phyloP scores from a whole-genome alignment of 2,888 invertebrate genomes.

The Steinernema carpocapsae region DNA sequence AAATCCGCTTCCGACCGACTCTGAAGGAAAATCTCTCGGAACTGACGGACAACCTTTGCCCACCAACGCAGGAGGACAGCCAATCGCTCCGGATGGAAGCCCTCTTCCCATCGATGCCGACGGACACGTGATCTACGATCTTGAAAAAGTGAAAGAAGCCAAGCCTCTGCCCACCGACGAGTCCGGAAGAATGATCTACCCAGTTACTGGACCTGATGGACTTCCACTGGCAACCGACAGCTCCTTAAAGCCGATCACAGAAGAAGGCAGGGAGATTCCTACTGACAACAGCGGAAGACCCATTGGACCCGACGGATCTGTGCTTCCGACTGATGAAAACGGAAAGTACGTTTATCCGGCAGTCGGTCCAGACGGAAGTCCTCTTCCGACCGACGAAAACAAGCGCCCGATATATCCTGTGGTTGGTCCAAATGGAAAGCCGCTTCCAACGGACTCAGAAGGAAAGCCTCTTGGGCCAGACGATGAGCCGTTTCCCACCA shows the following conservation, averaged over 20 bases:
- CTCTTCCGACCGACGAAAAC: constrained; percentile 38
- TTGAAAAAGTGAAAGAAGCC: constrained; percentile 41
- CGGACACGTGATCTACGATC: constrained; percentile 48
- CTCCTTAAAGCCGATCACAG: constrained; percentile 39
- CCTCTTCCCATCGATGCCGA: constrained; percentile 46
- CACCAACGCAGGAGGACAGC: constrained; percentile 38
- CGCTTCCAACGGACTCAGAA: constrained; percentile 11
- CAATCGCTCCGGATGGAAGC: constrained; percentile 44
- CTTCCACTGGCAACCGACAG: constrained; percentile 45
- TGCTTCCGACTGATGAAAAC: constrained; percentile 36
- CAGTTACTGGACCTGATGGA: constrained; percentile 32
- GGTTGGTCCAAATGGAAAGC: constrained; percentile 13
- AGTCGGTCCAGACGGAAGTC: constrained; percentile 42
- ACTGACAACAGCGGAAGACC: constrained; percentile 42
- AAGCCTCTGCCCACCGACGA: constrained; percentile 46
- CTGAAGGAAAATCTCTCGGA: constrained; percentile 40
- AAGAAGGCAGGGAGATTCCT: constrained; percentile 40
- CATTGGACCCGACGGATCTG: constrained; percentile 34
- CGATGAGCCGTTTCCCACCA: constrained; percentile 41
- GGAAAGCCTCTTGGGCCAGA: not conserved
- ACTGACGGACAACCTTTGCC: constrained; percentile 50
- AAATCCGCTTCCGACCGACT: constrained; percentile 48
- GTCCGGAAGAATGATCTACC: constrained; percentile 33
- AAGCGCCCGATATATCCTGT: constrained; percentile 41
- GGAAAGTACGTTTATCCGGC: constrained; percentile 37